A percentile compares a stretch with the other conserved stretches of the same genome.
These are phyloP conservation scores for Bemisia tabaci DNA, from an alignment of 1,140 invertebrate species.

Conservation along the genomic window DNA sequence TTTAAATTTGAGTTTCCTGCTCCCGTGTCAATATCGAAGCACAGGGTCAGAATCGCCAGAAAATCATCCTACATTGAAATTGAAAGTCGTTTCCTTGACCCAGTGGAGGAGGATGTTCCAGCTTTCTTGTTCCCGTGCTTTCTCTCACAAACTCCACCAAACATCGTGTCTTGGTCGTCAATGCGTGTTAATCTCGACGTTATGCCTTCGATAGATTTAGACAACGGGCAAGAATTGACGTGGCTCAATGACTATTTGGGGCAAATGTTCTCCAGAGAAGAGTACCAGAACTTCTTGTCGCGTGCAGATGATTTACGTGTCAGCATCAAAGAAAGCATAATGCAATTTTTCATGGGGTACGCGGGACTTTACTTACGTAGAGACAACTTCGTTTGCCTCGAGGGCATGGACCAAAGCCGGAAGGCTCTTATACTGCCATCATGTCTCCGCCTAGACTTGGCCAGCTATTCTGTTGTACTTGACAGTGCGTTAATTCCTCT, in stretches of 20 bases:
- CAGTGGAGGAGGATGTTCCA: not conserved
- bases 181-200: not conserved
- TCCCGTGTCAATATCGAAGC: not conserved
- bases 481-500: not conserved
- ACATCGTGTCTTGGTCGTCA: not conserved
- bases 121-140: not conserved
- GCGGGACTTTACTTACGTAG: too few species aligned
- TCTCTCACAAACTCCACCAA: not conserved
- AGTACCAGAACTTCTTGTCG: too few species aligned
- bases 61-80: not conserved
- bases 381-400: too few species aligned
- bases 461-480: not conserved
- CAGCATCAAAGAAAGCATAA: too few species aligned
- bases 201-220: not conserved
- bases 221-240: not conserved
- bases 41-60: not conserved
- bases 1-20: not conserved
- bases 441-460: not conserved
- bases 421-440: not conserved
- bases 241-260: not conserved
- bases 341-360: too few species aligned
- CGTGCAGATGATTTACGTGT: too few species aligned
- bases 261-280: not conserved
- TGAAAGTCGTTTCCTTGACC: not conserved
- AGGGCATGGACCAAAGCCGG: too few species aligned